Evolutionary conservation across 2,113 vertebrate genomes (phyloP).

Genomic region (Neofelis nebulosa): DNA sequence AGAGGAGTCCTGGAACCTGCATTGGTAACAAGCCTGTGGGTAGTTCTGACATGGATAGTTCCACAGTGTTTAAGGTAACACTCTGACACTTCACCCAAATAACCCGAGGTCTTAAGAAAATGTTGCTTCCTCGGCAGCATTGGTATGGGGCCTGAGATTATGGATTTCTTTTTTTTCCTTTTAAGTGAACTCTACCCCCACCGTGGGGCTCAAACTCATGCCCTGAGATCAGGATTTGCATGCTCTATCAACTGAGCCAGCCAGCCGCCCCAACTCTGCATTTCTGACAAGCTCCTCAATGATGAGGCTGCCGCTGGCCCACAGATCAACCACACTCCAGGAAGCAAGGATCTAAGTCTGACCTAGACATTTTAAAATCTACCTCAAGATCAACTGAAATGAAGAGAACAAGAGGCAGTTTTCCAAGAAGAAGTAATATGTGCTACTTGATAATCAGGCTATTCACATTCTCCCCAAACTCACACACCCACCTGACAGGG

Average conservation of each 20-base stretch:
- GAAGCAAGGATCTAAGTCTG: not conserved
- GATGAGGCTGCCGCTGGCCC: too few species aligned
- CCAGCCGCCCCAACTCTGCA: not conserved
- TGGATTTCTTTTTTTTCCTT: not conserved
- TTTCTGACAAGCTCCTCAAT: not conserved
- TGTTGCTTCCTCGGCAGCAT: not conserved
- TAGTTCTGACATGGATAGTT: not conserved
- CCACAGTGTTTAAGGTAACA: fast-evolving
- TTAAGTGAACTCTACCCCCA: not conserved
- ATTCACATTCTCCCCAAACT: not conserved
- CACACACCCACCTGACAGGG: not conserved
- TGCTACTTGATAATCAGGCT: not conserved
- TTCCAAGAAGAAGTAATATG: not conserved
- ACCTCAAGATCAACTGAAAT: not conserved
- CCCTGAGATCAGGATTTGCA: not conserved
- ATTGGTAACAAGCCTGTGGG: not conserved
- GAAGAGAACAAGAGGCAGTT: not conserved
- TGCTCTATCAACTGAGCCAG: not conserved
- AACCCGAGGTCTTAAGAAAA: not conserved
- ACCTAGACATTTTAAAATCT: not conserved
- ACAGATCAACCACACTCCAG: not conserved
- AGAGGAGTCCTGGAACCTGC: too few species aligned
- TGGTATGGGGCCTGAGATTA: not conserved
- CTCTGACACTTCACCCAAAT: not conserved
- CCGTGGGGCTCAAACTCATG: not conserved